Conservation (phyloP, 2,113 vertebrate genomes). For the Pteropus alecto region DNA sequence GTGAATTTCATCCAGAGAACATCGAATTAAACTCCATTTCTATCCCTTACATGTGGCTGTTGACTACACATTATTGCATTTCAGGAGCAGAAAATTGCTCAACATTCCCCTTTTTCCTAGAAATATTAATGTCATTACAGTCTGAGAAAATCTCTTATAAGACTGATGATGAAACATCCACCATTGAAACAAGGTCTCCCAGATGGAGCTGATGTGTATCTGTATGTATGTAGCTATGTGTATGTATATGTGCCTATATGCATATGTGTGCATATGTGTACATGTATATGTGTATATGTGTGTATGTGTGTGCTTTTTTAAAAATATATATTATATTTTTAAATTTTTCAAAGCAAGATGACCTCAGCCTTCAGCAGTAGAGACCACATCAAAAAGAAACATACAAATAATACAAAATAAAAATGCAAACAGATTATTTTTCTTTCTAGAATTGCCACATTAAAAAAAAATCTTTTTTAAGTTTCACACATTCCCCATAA, state of each 20-base stretch:
- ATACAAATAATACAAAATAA: neutral
- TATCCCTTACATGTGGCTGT: neutral
- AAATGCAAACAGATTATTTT: neutral
- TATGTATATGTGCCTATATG: neutral
- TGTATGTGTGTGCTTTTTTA: neutral
- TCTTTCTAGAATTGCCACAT: neutral
- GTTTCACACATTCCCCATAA: neutral
- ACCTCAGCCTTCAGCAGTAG: neutral
- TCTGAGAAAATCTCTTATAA: neutral
- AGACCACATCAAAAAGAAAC: neutral
- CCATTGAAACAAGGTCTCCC: neutral
- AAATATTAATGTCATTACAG: neutral
- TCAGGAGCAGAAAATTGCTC: neutral
- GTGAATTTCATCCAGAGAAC: constrained; percentile 56
- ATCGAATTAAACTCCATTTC: constrained; percentile 42
- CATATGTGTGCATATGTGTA: too few relatives aligned
- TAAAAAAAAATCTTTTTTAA: neutral
- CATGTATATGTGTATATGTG: neutral
- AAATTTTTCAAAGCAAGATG: neutral
- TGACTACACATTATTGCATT: neutral
- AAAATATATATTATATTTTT: neutral
- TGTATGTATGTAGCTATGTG: neutral
- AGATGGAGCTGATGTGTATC: neutral
- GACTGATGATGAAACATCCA: neutral
- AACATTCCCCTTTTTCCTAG: constrained; percentile 31